Evolutionary conservation across 2,113 vertebrate species (phyloP), one percentile per base, ranked within the genome.

Genomic region (Acrocephalus arundinaceus): DNA sequence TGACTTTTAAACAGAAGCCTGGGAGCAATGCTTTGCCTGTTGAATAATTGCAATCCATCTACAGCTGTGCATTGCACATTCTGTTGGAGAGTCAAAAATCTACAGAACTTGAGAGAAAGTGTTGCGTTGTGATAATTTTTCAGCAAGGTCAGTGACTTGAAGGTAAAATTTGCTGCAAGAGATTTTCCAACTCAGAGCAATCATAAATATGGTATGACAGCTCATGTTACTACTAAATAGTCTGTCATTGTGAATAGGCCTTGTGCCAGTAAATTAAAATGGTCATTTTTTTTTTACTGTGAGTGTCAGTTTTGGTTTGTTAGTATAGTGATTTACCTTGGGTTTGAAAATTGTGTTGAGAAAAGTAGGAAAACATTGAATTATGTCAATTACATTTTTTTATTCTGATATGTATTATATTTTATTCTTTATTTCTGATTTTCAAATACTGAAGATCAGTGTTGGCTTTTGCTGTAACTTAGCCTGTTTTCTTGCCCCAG

Each of bases 401-500:
- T 57, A 8, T 66, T 28, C 19, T 7, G 46, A 48, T 39, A 39
- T 39, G 37, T 39, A 39, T 39, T 39, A 39, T 39, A 39, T 39
- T 39, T 39, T 39, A 39, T 7, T 62, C 15, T 12, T 15, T 52
- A 2, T 63, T 67, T 43, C 7, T 71, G 46, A 49, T 61, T 54
- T 48, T 73, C 17, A 37, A 72, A 49, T 48, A 48, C 22, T 11
- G 16, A 37, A 77, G 28, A 68, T 90, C 48, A 59, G 9, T 6
- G 10, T 49, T 65, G 77, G 15, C 9, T 62, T 74, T 85, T 79
- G 51, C 22, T 88, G 62, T 75, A 74, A 71, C 51, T 59, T 0
- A 1, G 2, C 19, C 25, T 10, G 1, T 84, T 83, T 82, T 92
- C n/a, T 80, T 68, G 78, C 54, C 15, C 4, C 94, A 99, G 99